Evolutionary conservation across 2,113 vertebrate species (phyloP).

Genomic region (Oryzias curvinotus): DNA sequence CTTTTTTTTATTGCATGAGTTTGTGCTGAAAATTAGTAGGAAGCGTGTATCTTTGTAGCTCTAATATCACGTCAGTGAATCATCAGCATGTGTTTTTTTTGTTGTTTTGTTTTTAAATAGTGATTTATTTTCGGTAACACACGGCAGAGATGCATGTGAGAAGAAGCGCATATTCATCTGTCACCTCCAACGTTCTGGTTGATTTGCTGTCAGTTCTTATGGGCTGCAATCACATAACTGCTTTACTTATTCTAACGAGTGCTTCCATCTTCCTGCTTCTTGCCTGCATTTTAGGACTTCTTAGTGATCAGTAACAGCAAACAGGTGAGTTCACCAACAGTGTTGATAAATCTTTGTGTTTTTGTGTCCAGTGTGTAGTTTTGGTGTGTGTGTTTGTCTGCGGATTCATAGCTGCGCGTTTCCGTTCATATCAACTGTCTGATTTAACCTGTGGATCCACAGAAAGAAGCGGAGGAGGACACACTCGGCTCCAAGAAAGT

Average conservation of each 20-base stretch:
- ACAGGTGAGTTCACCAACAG: slow-evolving; percentile 87
- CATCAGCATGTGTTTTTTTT: not conserved
- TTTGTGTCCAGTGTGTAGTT: not conserved
- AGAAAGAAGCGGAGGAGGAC: slow-evolving; percentile 98
- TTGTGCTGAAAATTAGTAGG: slow-evolving; percentile 26
- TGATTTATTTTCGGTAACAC: not conserved
- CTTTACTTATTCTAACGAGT: slow-evolving; percentile 83
- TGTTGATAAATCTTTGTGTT: slow-evolving; percentile 5
- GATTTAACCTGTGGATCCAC: slow-evolving; percentile 5
- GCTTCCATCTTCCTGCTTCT: slow-evolving; percentile 93
- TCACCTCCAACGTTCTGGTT: slow-evolving; percentile 40
- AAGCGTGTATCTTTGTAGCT: not conserved
- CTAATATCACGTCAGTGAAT: not conserved
- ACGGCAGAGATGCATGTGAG: slow-evolving; percentile 37
- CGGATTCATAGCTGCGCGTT: not conserved
- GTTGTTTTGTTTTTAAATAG: not conserved
- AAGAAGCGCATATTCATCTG: slow-evolving; percentile 19
- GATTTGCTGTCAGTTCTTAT: slow-evolving; percentile 57
- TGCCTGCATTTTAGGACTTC: slow-evolving; percentile 97
- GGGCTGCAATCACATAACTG: slow-evolving; percentile 86
- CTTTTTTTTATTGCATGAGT: slow-evolving; percentile 40
- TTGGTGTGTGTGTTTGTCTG: not conserved
- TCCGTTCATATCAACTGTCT: not conserved
- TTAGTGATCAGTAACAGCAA: slow-evolving; percentile 96
- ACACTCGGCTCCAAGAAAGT: slow-evolving; percentile 90